Conservation (phyloP, 2,797 vertebrate species). For the Ispidina picta region DNA sequence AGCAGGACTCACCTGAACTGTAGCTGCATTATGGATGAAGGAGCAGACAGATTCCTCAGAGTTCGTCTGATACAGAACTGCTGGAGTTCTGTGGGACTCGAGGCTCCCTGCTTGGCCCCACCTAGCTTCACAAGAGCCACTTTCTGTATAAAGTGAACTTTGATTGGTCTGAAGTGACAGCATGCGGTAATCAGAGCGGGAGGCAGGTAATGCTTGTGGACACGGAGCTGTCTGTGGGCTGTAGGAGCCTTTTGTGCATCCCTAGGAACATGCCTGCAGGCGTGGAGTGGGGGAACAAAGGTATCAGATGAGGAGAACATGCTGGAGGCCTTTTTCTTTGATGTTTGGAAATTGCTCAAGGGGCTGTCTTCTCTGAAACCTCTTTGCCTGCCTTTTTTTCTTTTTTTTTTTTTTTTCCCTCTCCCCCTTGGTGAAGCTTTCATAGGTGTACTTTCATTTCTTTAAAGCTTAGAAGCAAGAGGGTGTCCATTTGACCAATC, state of each 20-base stretch:
- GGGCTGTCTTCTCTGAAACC: constrained; percentile 73
- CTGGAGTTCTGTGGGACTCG: background rate
- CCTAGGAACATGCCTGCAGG: constrained; percentile 39
- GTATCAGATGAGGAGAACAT: constrained; percentile 63
- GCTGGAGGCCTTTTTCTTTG: constrained; percentile 78
- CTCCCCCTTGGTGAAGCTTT: constrained; percentile 6
- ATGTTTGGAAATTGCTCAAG: constrained; percentile 75
- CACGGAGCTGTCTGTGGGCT: background rate
- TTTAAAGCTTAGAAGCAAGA: constrained; percentile 23
- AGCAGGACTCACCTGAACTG: background rate
- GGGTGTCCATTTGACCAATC: background rate
- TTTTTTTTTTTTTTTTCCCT: background rate
- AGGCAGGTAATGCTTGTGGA: constrained; percentile 30
- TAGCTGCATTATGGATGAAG: rapidly evolving
- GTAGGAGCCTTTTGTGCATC: constrained; percentile 49
- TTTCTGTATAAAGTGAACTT: constrained; percentile 24
- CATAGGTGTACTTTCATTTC: background rate
- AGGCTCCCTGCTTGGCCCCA: background rate
- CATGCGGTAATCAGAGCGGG: background rate
- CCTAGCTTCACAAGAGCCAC: background rate
- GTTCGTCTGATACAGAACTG: background rate
- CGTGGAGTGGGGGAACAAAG: constrained; percentile 67
- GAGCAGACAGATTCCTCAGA: background rate
- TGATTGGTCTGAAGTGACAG: background rate
- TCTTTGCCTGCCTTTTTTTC: constrained; percentile 28